Conservation (phyloP, 30 jellyfish, hydroid and myxozoan species). For the Turritopsis rubra region DNA sequence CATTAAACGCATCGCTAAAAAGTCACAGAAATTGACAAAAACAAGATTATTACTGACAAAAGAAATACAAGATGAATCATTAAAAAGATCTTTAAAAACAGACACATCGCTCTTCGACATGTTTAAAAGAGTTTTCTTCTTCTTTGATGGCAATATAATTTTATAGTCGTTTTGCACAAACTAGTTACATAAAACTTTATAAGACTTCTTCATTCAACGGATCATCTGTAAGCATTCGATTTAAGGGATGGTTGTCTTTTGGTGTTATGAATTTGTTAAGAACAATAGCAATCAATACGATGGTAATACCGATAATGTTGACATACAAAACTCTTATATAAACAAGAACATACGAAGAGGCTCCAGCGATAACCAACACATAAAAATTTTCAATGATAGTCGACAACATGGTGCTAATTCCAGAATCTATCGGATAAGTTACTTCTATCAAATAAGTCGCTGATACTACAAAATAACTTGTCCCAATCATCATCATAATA, state of each 20-base stretch:
- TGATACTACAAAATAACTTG: slow-evolving; percentile 29
- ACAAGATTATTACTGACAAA: too few species aligned
- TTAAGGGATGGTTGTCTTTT: background rate
- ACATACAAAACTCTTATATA: slow-evolving; percentile 13
- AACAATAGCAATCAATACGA: background rate
- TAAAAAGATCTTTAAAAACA: too few species aligned
- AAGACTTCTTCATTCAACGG: too few species aligned
- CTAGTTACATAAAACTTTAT: too few species aligned
- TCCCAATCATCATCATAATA: slow-evolving; percentile 5
- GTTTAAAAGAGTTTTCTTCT: too few species aligned
- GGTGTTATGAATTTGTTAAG: background rate
- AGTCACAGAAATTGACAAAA: too few species aligned
- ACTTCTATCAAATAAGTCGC: slow-evolving; percentile 14
- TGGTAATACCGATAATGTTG: slow-evolving; percentile 4
- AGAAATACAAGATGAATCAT: too few species aligned
- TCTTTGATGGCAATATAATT: too few species aligned
- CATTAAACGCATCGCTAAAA: too few species aligned
- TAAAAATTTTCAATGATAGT: background rate
- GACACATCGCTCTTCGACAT: too few species aligned
- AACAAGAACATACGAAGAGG: slow-evolving; percentile 12
- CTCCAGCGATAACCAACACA: background rate
- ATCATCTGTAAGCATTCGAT: too few species aligned
- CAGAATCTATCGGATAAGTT: slow-evolving; percentile 28
- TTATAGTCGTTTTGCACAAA: too few species aligned
- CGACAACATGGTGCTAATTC: slow-evolving; percentile 24